Evolutionary conservation across 1,140 invertebrate species (phyloP).

Genomic region (Conus betulinus): DNA sequence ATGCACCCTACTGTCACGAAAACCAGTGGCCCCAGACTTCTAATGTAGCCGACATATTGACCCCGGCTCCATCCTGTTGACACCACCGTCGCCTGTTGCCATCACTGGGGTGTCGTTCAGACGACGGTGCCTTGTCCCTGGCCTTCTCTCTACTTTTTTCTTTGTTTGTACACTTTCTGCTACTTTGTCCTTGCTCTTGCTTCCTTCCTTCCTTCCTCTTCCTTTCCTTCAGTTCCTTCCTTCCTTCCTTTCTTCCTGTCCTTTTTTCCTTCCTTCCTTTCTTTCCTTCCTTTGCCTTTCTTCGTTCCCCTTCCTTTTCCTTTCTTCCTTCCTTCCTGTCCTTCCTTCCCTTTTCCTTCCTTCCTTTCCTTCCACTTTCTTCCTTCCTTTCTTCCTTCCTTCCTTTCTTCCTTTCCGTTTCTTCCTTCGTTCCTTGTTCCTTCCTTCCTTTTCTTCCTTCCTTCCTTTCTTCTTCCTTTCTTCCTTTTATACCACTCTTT

Average conservation of each 20-base stretch:
- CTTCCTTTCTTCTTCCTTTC: neutral
- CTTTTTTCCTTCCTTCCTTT: slow-evolving; percentile 4
- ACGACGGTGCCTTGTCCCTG: too few relatives aligned
- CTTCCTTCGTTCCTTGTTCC: neutral
- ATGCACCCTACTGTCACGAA: too few relatives aligned
- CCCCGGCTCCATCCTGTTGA: too few relatives aligned
- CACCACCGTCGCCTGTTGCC: too few relatives aligned
- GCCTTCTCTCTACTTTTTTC: too few relatives aligned
- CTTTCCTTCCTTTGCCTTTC: neutral
- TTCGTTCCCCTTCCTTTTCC: neutral
- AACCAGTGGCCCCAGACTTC: too few relatives aligned
- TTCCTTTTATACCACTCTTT: too few relatives aligned
- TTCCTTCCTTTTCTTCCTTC: neutral
- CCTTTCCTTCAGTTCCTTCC: neutral
- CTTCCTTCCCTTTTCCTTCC: neutral
- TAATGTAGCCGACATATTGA: too few relatives aligned
- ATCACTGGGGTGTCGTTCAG: too few relatives aligned
- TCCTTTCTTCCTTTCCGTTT: neutral
- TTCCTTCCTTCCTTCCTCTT: neutral
- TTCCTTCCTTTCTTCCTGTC: slow-evolving; percentile 6
- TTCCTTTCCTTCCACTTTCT: neutral
- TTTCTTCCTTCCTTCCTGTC: neutral
- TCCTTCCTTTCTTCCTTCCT: neutral
- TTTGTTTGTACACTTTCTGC: too few relatives aligned
- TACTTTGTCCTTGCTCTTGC: too few relatives aligned